Evolutionary conservation across 2,888 invertebrate species (phyloP).

Genomic region (Bedellia somnulentella): DNA sequence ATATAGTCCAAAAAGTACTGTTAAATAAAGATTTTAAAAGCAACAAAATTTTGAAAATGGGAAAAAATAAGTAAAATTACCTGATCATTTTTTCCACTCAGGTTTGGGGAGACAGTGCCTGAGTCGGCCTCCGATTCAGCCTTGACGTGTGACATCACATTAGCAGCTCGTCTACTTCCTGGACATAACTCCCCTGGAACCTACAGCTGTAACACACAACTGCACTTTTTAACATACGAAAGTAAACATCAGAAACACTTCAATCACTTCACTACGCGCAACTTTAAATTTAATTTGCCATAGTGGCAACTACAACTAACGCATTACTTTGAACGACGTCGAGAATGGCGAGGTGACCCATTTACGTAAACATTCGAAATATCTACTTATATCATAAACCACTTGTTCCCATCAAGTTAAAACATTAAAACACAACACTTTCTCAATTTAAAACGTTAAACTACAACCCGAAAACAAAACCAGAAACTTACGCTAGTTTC

Average conservation of each 20-base stretch:
- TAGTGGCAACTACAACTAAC: background rate
- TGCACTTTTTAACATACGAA: background rate
- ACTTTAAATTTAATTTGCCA: background rate
- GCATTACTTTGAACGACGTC: background rate
- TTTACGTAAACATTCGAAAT: slow-evolving; percentile 58
- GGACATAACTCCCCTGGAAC: slow-evolving; percentile 56
- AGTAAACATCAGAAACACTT: no score
- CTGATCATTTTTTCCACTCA: slow-evolving; percentile 55
- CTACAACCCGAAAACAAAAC: slow-evolving; percentile 11
- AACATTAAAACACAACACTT: slow-evolving; percentile 1
- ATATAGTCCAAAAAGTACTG: no score
- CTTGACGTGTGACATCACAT: slow-evolving; percentile 63
- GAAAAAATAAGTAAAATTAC: no score
- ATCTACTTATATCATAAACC: no score
- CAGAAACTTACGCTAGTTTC: slow-evolving; percentile 49
- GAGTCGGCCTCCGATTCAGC: slow-evolving; percentile 61
- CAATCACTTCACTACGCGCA: background rate
- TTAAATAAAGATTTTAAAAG: no score
- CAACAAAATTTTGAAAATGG: no score
- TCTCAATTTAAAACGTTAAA: slow-evolving; percentile 9
- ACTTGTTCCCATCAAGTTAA: slow-evolving; percentile 7
- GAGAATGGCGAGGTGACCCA: slow-evolving; percentile 60
- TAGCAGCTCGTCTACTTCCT: slow-evolving; percentile 43
- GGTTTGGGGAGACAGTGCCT: slow-evolving; percentile 57
- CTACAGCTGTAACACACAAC: slow-evolving; percentile 21